Evolutionary conservation across 2,113 vertebrate species (phyloP), one percentile per base, ranked within the genome.

Genomic region (Poeciliopsis occidentalis): DNA sequence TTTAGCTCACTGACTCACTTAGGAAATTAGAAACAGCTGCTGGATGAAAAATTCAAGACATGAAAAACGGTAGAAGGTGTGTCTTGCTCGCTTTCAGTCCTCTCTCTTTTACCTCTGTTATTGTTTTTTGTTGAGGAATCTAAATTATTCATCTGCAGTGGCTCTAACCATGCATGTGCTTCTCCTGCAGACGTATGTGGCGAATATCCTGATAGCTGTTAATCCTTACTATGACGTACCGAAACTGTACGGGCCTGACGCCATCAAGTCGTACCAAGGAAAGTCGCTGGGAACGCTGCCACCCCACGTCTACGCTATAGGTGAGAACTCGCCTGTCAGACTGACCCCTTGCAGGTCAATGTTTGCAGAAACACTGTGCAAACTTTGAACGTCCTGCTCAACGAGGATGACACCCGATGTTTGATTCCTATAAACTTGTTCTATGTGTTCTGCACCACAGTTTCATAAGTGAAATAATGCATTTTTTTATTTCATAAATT

Each of bases 161-260:
- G 64, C 12, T 27, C 34, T 71, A 41, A 76, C 69, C 12, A 62
- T 57, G 24, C 34, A 0, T 73, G 65, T 57, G 37, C 32, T 64
- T 74, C 77, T 83, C 57, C 87, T 89, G 78, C 94, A 99, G 98
- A 99, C 97, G 0, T 99, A 95, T 75, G 98, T 99, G 77, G 98
- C 98, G 85, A 99, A 99, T 88, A 99, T 99, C 86, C 91, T 99
- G 89, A 99, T 99, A 90, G 98, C 98, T 83, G 96, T 99, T 85
- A 99, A 99, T 73, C 98, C 98, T 0, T 99, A 99, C 89, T 98
- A 94, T 85, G 97, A 99, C 90, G 96, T 99, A 78, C 96, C 97
- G 31, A 97, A 97, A 89, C 94, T 98, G 72, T 99, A 99, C 73
- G 87, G 96, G 64, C 95, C 95, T 26, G 96, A 97, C 4, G 70